phyloP scores from a whole-genome alignment of 2,113 vertebrate genomes.

The Gambusia affinis region DNA sequence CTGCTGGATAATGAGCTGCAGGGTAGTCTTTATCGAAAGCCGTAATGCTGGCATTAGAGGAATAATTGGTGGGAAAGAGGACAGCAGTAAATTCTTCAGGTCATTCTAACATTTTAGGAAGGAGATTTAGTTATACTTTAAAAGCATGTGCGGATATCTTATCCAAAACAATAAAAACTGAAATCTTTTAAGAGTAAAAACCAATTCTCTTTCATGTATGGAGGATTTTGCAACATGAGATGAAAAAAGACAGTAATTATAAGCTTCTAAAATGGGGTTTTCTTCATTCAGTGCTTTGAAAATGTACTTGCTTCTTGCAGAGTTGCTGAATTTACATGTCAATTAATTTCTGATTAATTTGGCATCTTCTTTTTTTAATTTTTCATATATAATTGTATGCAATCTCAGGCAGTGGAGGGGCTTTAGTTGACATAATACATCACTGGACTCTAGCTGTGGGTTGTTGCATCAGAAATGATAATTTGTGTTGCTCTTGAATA shows the following conservation, averaged over 20 bases:
- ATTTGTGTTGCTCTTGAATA: no score
- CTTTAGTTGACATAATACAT: no score
- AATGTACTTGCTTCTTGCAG: no score
- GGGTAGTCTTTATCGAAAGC: conserved; percentile 20
- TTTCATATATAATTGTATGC: no score
- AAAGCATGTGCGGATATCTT: conserved; percentile 9
- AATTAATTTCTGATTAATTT: not conserved
- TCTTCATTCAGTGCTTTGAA: not conserved
- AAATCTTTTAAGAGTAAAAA: not conserved
- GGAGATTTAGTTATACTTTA: not conserved
- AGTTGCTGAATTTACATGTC: not conserved
- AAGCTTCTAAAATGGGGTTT: not conserved
- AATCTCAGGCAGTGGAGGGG: no score
- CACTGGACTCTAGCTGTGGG: no score
- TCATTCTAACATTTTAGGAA: conserved; percentile 19
- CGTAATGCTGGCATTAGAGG: conserved; percentile 23
- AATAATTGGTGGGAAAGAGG: conserved; percentile 15
- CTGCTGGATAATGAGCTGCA: conserved; percentile 5
- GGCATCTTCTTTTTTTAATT: not conserved
- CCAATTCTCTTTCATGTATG: not conserved
- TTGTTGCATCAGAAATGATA: no score
- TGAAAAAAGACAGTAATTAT: not conserved
- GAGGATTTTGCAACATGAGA: not conserved
- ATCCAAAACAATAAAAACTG: not conserved
- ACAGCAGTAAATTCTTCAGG: not conserved